A percentile compares a stretch with the other conserved stretches of the same genome.
phyloP scores from a whole-genome alignment of 2,888 invertebrate species.

The Cetonia aurata region DNA sequence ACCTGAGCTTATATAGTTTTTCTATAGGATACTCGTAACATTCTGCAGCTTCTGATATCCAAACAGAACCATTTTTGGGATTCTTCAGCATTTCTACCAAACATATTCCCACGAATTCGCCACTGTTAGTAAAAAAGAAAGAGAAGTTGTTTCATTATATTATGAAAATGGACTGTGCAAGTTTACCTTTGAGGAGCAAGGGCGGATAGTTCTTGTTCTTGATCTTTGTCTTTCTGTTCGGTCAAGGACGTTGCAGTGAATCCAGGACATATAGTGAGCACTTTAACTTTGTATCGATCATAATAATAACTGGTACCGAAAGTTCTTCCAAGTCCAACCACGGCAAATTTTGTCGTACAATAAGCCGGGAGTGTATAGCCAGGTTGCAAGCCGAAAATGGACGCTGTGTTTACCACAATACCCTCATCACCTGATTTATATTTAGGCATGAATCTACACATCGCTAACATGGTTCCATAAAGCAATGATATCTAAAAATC shows the following conservation, averaged over 20 bases:
- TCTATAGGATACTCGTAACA: constrained; percentile 19
- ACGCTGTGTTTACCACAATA: constrained; percentile 55
- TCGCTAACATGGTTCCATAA: constrained; percentile 42
- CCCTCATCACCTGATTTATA: constrained; percentile 53
- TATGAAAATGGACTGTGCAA: not conserved
- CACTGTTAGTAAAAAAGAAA: constrained; percentile 6
- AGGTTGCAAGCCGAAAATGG: constrained; percentile 51
- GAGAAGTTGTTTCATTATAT: too few species aligned
- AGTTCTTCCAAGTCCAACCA: constrained; percentile 50
- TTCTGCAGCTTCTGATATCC: constrained; percentile 47
- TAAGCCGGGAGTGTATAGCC: constrained; percentile 48
- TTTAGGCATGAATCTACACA: constrained; percentile 53
- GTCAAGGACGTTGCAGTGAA: constrained; percentile 26
- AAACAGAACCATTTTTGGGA: constrained; percentile 49
- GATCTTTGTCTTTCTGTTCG: not conserved
- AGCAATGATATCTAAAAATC: constrained; percentile 32
- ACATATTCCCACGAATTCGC: constrained; percentile 44
- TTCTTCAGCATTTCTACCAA: constrained; percentile 47
- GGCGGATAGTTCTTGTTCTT: not conserved
- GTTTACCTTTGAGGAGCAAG: constrained; percentile 35
- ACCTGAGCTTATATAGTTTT: constrained; percentile 1
- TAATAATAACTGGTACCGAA: constrained; percentile 42
- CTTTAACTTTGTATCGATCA: constrained; percentile 47
- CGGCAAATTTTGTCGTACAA: constrained; percentile 52
- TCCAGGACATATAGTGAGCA: constrained; percentile 53